Base-by-base conservation (phyloP, 2,797 vertebrate genomes). In the Ctenosaura bakeri region DNA sequence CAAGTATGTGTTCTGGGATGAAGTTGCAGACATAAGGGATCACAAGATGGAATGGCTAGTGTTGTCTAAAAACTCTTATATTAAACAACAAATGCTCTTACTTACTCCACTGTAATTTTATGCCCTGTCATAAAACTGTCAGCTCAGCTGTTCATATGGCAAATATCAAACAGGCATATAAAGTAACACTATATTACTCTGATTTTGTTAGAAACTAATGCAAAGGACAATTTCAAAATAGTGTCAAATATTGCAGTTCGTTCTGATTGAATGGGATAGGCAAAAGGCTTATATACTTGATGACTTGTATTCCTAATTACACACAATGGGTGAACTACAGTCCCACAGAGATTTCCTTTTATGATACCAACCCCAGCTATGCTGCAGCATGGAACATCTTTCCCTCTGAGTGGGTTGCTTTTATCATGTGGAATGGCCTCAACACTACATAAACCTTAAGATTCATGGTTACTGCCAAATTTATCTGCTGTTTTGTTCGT, bases 21-120 rank as follows among this genome's bases (percentile, higher is more conserved):
- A 54, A 38, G 9, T 62, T 38, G 79, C 24, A 54, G 3, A 32
- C 62, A 32, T 32, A 71, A n/a, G 6, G n/a, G 50, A 69, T 80
- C 88, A 89, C 91, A 94, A 93, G 89, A 87, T 83, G 85, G 89
- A 95, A 96, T 90, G 92, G 92, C 91, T 93, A 95, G 85, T 91
- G 88, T 96, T 93, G 94, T 96, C 95, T 96, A 94, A 90, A 88
- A 90, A 92, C 87, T 92, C 93, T 74, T 85, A 92, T 94, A 94
- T 91, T 88, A 90, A 88, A 93, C 35, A 81, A 88, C 91, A 96
- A 97, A 94, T 92, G 74, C 90, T 87, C 38, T 88, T 89, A 90
- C 94, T 86, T 92, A 91, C 93, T 5, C 12, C 76, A 82, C 86
- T 91, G 12, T 86, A 95, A 94, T 95, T 92, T 94, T 94, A 93